These are phyloP conservation scores for Metacarcinus magister DNA, from an alignment of 2,888 invertebrate genomes.

Conservation along the genomic window DNA sequence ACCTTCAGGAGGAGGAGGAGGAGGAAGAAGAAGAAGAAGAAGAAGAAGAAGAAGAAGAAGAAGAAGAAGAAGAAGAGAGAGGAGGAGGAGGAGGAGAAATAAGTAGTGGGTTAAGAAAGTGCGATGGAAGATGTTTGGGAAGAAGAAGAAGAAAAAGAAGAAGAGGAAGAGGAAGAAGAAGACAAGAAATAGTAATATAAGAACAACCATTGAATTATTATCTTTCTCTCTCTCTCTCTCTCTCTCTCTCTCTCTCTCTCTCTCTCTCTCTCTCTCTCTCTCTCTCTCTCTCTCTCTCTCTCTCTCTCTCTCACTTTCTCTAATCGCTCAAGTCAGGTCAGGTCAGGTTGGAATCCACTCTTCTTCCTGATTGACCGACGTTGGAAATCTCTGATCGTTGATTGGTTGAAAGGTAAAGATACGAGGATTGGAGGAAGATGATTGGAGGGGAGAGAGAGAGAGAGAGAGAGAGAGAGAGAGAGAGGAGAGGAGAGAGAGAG, in stretches of 20 bases:
- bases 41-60: neutral
- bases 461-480: neutral
- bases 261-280: too few relatives aligned
- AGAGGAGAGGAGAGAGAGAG: too few relatives aligned
- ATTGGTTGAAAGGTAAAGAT: neutral
- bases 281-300: neutral
- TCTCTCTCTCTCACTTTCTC: too few relatives aligned
- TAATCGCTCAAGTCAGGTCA: too few relatives aligned
- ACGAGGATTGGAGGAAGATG: too few relatives aligned
- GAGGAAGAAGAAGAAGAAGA: neutral
- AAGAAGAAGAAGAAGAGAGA: neutral
- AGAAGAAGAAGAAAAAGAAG: neutral
- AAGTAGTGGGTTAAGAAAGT: neutral
- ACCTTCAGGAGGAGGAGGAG: neutral
- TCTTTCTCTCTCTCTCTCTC: too few relatives aligned
- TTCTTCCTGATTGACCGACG: too few relatives aligned
- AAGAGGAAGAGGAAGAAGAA: neutral
- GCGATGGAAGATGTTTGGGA: neutral
- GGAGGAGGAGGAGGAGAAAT: neutral
- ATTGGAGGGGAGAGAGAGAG: neutral
- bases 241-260: too few relatives aligned
- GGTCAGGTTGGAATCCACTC: too few relatives aligned
- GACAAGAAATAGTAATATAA: neutral
- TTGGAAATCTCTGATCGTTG: too few relatives aligned
- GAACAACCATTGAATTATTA: too few relatives aligned